Percentiles rank a stretch among this genome's conserved stretches.
phyloP scores from a whole-genome alignment of 2,888 invertebrate species.

The Catonia carolina region DNA sequence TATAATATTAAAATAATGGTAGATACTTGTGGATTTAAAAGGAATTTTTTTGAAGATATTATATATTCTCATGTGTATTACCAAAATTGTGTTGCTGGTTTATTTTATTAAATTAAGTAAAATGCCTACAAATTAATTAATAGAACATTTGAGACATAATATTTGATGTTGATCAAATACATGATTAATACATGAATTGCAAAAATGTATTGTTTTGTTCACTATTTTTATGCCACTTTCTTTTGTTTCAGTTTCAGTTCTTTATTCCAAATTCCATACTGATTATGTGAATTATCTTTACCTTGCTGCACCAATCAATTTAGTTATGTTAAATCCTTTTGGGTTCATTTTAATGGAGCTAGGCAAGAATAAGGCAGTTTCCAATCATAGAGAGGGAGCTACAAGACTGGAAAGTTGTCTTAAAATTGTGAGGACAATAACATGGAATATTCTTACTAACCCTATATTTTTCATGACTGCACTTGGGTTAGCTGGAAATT shows the following conservation, averaged over 20 bases:
- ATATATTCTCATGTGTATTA: too few species aligned
- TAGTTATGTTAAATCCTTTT: constrained; percentile 86
- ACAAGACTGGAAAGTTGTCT: constrained; percentile 7
- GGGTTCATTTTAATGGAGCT: constrained; percentile 80
- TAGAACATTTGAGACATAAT: too few species aligned
- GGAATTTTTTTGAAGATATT: too few species aligned
- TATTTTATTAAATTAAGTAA: too few species aligned
- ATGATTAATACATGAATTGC: too few species aligned
- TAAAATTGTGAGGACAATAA: constrained; percentile 28
- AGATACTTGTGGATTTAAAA: too few species aligned
- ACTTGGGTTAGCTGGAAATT: constrained; percentile 80
- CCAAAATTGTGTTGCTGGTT: too few species aligned
- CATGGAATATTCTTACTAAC: constrained; percentile 66
- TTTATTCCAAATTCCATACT: constrained; percentile 79
- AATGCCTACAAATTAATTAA: too few species aligned
- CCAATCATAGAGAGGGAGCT: constrained; percentile 20
- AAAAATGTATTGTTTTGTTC: too few species aligned
- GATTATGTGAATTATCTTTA: constrained; percentile 88
- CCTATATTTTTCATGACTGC: constrained; percentile 89
- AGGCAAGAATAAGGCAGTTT: constrained; percentile 47
- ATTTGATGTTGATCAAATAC: too few species aligned
- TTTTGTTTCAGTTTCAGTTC: constrained; percentile 78
- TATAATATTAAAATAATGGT: too few species aligned
- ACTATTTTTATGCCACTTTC: too few species aligned
- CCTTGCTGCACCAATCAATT: constrained; percentile 87